Conservation (phyloP, 1,140 invertebrate species). For the Cotesia vestalis region DNA sequence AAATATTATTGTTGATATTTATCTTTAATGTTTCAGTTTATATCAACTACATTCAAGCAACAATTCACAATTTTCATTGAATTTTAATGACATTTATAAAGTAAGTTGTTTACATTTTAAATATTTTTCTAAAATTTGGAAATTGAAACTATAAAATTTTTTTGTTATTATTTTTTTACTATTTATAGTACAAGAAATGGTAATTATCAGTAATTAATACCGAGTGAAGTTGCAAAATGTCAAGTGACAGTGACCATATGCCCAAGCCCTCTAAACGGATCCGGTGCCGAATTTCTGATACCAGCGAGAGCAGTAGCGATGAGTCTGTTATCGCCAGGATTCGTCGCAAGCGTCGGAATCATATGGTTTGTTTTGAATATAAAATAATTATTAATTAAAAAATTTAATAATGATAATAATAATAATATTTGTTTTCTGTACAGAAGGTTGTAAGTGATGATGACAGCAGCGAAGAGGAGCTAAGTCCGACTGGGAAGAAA, state of each 20-base stretch:
- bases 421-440: slow-evolving; percentile 25
- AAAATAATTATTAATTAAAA: background rate
- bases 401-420: background rate
- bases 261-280: slow-evolving; percentile 46
- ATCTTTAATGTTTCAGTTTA: background rate
- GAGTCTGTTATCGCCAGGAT: slow-evolving; percentile 51
- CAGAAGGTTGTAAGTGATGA: slow-evolving; percentile 56
- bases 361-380: slow-evolving; percentile 45
- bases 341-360: slow-evolving; percentile 47
- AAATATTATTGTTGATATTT: background rate
- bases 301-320: slow-evolving; percentile 55
- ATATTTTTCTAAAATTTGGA: too few species aligned
- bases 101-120: too few species aligned
- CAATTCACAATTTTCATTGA: background rate
- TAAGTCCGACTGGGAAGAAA: slow-evolving; percentile 44
- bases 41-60: background rate
- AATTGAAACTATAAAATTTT: background rate
- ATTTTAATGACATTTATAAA: too few species aligned
- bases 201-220: background rate
- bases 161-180: slow-evolving; percentile 32
- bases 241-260: slow-evolving; percentile 52
- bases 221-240: slow-evolving; percentile 50
- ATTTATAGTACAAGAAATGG: slow-evolving; percentile 7
- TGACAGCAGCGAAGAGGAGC: slow-evolving; percentile 59
- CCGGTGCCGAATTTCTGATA: slow-evolving; percentile 50